Evolutionary conservation across 2,888 invertebrate genomes (phyloP).

Genomic region (Morpho helenor): DNA sequence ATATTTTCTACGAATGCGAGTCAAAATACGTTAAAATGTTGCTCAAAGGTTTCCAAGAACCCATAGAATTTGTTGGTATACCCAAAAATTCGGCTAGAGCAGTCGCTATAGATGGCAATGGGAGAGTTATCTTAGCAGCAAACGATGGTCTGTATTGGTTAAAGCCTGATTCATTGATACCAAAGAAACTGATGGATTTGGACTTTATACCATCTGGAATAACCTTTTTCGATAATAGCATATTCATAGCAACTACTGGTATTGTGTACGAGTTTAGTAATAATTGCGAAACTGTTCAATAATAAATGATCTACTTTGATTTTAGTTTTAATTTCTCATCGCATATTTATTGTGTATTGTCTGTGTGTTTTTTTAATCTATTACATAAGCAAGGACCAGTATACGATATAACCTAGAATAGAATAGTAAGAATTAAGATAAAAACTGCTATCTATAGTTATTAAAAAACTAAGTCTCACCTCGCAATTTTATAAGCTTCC

Average conservation of each 20-base stretch:
- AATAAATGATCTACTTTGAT: not conserved
- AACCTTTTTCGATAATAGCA: conserved; percentile 42
- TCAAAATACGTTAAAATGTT: conserved; percentile 67
- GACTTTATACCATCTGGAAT: conserved; percentile 61
- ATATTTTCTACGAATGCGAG: conserved; percentile 67
- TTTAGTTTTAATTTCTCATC: not conserved
- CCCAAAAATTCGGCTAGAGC: conserved; percentile 62
- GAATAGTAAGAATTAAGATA: no score
- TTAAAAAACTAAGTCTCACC: no score
- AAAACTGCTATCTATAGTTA: no score
- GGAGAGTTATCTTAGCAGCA: conserved; percentile 52
- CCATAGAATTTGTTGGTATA: conserved; percentile 65
- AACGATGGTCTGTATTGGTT: conserved; percentile 66
- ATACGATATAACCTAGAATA: no score
- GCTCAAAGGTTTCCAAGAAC: conserved; percentile 61
- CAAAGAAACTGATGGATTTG: conserved; percentile 61
- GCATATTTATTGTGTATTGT: no score
- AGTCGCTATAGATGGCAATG: conserved; percentile 43
- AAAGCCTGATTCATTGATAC: conserved; percentile 55
- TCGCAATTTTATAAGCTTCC: no score
- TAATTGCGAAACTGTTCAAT: not conserved
- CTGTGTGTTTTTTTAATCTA: no score
- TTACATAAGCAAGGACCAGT: no score
- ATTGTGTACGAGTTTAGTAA: conserved; percentile 56
- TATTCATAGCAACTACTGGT: conserved; percentile 57